These are phyloP conservation scores for Pimpla rufipes DNA, from an alignment of 2,888 invertebrate genomes.

Conservation along the genomic window DNA sequence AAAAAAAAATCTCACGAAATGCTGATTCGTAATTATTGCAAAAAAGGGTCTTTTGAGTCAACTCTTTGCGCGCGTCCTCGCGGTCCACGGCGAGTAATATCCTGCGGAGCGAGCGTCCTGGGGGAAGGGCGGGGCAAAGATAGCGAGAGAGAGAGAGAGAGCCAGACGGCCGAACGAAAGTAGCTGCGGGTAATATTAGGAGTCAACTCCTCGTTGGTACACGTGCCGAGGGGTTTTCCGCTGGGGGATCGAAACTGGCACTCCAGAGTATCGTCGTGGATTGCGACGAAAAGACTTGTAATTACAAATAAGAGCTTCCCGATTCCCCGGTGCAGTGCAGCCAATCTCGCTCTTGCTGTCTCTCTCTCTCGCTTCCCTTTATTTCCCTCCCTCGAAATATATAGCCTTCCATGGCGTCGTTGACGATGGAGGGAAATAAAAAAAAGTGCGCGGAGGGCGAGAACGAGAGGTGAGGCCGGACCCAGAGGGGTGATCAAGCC, in stretches of 20 bases:
- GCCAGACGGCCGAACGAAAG: neutral
- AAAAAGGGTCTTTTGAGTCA: constrained; percentile 1
- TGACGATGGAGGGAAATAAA: neutral
- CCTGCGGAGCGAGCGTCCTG: constrained; percentile 32
- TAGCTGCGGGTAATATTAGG: constrained; percentile 36
- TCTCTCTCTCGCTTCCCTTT: constrained; percentile 28
- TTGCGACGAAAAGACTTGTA: constrained; percentile 70
- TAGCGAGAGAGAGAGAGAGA: neutral
- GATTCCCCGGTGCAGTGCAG: constrained; percentile 69
- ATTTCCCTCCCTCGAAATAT: constrained; percentile 28
- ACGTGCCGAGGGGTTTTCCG: constrained; percentile 29
- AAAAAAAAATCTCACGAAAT: neutral
- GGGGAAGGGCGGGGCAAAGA: constrained; percentile 6
- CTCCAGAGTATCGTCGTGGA: constrained; percentile 54
- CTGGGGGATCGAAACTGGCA: constrained; percentile 59
- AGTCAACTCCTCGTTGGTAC: constrained; percentile 31
- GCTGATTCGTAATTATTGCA: neutral
- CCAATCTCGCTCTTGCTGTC: constrained; percentile 40
- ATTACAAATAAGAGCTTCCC: constrained; percentile 77
- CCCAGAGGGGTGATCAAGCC: constrained; percentile 55
- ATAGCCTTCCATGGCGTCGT: constrained; percentile 21
- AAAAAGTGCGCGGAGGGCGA: constrained; percentile 2
- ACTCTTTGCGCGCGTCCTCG: constrained; percentile 23
- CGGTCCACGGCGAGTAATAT: constrained; percentile 32
- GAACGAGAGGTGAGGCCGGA: constrained; percentile 20